Evolutionary conservation across 2,113 vertebrate species (phyloP), one percentile per base, ranked within the genome.

Genomic region (Cettia cetti): DNA sequence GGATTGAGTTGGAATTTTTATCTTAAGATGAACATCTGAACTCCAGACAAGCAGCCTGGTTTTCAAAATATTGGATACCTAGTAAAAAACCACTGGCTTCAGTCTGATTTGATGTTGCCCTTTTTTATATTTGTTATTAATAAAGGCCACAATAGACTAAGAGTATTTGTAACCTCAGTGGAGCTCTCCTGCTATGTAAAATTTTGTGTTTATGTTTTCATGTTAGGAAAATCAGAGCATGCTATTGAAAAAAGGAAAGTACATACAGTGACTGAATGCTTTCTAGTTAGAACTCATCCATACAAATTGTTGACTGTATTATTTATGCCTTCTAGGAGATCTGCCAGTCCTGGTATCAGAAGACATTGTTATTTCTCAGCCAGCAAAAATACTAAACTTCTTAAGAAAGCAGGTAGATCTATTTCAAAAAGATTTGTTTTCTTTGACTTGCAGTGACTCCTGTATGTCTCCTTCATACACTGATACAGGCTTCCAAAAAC

Each of bases 321-420:
- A 45, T 87, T 92, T 87, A 27, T 92, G 45, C 35, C 33, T 94
- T 89, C n/a, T 96, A 98, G 96, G 94, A 97, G 98, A 98, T 30
- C 95, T 99, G 24, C 99, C 99, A 76, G 89, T 99, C 90, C 96
- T 99, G 94, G 90, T 98, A 89, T 98, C 97, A 90, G 98, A 99
- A 88, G 98, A 98, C 57, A 82, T 69, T 69, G 94, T 97, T 86
- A 97, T 99, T 95, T 98, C 98, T 94, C 98, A 99, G 91, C 99
- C 99, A 19, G 95, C 98, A 96, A 99, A 99, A 95, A 99, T 99
- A 97, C 96, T 99, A 49, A 99, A 98, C 96, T 99, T 98, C 94
- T 97, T 99, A 94, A 98, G 99, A 96, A 99, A 99, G 96, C 98
- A 98, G 98, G 99, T 99, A 59, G 31, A 96, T 97, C 31, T 70